phyloP scores from a whole-genome alignment of 2,888 invertebrate species.

The Drosophila melanosoma region DNA sequence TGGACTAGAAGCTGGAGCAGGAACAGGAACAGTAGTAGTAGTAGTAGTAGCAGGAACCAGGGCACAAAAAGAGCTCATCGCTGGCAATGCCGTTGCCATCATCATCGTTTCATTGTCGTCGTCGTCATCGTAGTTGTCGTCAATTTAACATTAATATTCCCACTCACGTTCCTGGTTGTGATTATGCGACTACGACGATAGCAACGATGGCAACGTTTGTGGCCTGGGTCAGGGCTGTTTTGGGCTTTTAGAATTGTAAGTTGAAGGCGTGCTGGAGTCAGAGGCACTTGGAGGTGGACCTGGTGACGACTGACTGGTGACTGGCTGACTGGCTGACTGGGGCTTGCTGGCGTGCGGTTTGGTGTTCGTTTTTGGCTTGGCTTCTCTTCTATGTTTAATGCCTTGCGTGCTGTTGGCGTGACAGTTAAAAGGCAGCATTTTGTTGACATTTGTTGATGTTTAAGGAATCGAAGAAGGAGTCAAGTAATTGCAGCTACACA shows the following conservation, averaged over 20 bases:
- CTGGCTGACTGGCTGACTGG: constrained; percentile 32
- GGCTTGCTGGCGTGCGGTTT: constrained; percentile 66
- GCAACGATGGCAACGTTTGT: constrained; percentile 58
- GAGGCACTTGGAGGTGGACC: not conserved
- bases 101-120: constrained; percentile 50
- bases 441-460: constrained; percentile 76
- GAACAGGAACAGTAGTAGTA: constrained; percentile 9
- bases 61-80: constrained; percentile 31
- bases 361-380: constrained; percentile 41
- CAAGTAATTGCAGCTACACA: constrained; percentile 69
- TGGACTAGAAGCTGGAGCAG: constrained; percentile 19
- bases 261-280: constrained; percentile 19
- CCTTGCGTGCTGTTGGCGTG: constrained; percentile 74
- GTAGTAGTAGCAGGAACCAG: constrained; percentile 4
- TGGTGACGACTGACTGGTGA: constrained; percentile 17
- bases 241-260: constrained; percentile 50
- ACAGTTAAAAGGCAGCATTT: constrained; percentile 79
- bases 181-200: constrained; percentile 75
- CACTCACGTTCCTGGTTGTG: constrained; percentile 82
- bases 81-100: constrained; percentile 36
- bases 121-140: constrained; percentile 68
- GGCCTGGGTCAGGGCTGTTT: constrained; percentile 52
- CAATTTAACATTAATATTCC: constrained; percentile 82
- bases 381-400: constrained; percentile 44
- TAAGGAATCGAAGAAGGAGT: constrained; percentile 70